Evolutionary conservation across 1,140 invertebrate species (phyloP).

Genomic region (Forficula auricularia): DNA sequence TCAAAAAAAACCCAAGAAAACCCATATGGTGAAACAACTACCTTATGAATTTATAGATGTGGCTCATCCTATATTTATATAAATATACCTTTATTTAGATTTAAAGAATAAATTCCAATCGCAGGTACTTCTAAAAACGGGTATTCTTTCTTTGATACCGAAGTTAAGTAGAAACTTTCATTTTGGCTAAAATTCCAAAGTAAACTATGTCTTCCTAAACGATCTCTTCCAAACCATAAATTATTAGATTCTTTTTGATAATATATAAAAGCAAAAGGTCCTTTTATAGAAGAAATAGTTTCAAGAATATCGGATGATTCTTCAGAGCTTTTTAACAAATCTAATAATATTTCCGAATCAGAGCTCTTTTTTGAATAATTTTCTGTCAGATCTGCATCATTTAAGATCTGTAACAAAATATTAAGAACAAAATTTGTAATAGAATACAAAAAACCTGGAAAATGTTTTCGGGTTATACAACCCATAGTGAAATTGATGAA

Average conservation of each 20-base stretch:
- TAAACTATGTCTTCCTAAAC: slow-evolving; percentile 67
- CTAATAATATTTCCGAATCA: background rate
- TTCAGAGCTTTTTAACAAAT: slow-evolving; percentile 23
- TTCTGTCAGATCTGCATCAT: no score
- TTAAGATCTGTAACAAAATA: no score
- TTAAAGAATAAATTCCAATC: slow-evolving; percentile 43
- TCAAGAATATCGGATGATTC: slow-evolving; percentile 25
- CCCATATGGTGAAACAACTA: no score
- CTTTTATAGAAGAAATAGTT: slow-evolving; percentile 39
- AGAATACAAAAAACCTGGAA: no score
- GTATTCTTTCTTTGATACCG: slow-evolving; percentile 36
- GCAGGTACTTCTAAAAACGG: slow-evolving; percentile 53
- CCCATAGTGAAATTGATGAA: no score
- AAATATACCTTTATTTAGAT: slow-evolving; percentile 28
- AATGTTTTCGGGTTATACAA: no score
- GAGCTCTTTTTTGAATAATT: no score
- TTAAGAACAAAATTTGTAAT: no score
- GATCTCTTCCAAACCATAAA: slow-evolving; percentile 73
- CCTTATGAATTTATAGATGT: no score
- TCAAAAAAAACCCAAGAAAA: no score
- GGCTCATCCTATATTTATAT: no score
- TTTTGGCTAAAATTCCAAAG: slow-evolving; percentile 33
- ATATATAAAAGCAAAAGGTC: slow-evolving; percentile 72
- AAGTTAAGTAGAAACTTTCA: slow-evolving; percentile 32
- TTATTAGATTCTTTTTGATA: slow-evolving; percentile 39